These are phyloP conservation scores for Ptychodera flava DNA, from an alignment of 35 echinoderm and acorn worm species.

Conservation along the genomic window DNA sequence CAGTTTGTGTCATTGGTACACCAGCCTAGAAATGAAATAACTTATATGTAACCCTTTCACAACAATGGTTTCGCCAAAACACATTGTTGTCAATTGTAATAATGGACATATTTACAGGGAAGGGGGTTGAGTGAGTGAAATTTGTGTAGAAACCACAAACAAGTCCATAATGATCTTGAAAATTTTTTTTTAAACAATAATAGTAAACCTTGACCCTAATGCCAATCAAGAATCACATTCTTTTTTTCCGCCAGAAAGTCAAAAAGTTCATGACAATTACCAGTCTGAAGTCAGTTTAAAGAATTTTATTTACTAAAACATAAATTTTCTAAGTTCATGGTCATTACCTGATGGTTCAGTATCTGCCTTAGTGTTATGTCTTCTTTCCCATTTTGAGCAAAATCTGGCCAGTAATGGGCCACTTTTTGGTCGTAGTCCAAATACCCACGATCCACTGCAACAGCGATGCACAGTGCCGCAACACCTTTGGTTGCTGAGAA, in stretches of 20 bases:
- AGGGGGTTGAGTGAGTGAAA: neutral
- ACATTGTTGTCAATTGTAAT: too few species aligned
- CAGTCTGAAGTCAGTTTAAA: neutral
- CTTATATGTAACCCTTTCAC: neutral
- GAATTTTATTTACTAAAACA: neutral
- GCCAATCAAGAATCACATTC: too few species aligned
- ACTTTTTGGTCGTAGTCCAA: slow-evolving; percentile 62
- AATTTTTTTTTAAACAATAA: too few species aligned
- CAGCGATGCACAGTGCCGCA: slow-evolving; percentile 46
- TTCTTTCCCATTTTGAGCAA: slow-evolving; percentile 80
- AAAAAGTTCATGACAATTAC: neutral
- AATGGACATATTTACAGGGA: too few species aligned
- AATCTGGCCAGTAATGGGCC: slow-evolving; percentile 75
- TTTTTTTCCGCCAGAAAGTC: neutral
- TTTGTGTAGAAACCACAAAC: too few species aligned
- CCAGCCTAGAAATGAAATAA: slow-evolving; percentile 14
- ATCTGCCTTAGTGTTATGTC: slow-evolving; percentile 50
- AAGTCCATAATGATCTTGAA: too few species aligned
- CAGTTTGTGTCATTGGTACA: neutral
- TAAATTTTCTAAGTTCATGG: neutral
- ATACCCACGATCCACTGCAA: slow-evolving; percentile 41
- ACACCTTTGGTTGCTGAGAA: slow-evolving; percentile 73
- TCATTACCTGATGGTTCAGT: slow-evolving; percentile 58
- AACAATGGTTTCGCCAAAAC: too few species aligned
- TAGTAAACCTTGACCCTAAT: too few species aligned